These are phyloP conservation scores for Clarias magur DNA, from an alignment of 2,113 vertebrate genomes.

Conservation along the genomic window DNA sequence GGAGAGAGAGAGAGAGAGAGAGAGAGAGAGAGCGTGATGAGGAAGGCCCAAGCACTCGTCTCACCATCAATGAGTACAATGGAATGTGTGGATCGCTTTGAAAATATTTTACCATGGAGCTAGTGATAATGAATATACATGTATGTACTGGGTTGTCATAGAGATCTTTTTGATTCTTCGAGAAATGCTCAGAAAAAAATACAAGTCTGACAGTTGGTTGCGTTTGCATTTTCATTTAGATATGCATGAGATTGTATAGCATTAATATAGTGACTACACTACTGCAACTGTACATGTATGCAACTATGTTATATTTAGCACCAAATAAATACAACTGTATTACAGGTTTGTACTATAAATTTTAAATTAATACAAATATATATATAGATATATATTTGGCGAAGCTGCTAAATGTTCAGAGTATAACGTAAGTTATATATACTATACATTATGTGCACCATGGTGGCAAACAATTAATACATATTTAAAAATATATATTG, in stretches of 20 bases:
- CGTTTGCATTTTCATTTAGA: background rate
- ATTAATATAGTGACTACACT: background rate
- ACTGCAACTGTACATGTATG: background rate
- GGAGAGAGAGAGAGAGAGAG: constrained; percentile 6
- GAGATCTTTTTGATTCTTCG: background rate
- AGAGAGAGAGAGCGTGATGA: constrained; percentile 20
- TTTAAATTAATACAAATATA: background rate
- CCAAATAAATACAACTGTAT: background rate
- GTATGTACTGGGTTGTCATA: background rate
- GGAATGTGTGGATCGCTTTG: constrained; percentile 26
- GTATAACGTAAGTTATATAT: background rate
- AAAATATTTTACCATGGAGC: constrained; percentile 1
- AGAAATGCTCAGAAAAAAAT: background rate
- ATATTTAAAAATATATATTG: background rate
- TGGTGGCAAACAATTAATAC: background rate
- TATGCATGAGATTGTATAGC: background rate
- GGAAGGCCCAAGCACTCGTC: constrained; percentile 24
- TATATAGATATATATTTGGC: no score
- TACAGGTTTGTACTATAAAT: background rate
- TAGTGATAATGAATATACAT: background rate
- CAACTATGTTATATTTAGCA: background rate
- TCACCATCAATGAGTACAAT: constrained; percentile 11
- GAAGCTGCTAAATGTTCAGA: background rate
- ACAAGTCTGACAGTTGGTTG: background rate
- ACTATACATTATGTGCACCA: background rate